Conservation (phyloP, 2,888 invertebrate genomes). For the Ellobium chinense region DNA sequence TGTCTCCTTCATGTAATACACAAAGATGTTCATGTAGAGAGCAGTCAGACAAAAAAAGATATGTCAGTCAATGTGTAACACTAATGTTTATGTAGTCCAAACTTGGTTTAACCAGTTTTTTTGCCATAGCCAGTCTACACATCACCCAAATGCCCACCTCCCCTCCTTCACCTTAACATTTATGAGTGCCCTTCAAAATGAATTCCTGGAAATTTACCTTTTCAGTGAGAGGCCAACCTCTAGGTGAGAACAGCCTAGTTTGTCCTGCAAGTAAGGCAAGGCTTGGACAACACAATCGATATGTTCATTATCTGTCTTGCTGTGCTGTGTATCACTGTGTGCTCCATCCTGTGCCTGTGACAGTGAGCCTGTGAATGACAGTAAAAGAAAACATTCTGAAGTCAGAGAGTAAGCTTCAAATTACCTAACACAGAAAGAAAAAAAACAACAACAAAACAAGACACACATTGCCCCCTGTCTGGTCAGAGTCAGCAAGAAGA, state of each 20-base stretch:
- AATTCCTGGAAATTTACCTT: neutral
- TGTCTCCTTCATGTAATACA: no score
- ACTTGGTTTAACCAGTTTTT: no score
- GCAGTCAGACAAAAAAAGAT: no score
- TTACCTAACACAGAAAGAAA: no score
- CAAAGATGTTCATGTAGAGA: no score
- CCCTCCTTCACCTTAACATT: no score
- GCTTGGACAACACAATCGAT: neutral
- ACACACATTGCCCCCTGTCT: neutral
- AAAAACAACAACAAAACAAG: no score
- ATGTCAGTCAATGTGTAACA: no score
- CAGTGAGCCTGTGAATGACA: neutral
- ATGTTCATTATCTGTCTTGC: neutral
- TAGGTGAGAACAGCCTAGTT: neutral
- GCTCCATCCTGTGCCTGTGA: neutral
- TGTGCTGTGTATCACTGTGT: neutral
- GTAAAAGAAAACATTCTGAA: neutral
- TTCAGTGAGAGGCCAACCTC: slow-evolving; percentile 29
- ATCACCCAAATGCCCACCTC: no score
- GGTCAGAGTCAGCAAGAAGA: neutral
- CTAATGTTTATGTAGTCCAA: neutral
- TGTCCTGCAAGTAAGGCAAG: neutral
- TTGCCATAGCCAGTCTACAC: no score
- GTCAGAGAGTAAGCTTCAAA: neutral
- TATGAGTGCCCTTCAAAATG: neutral